Evolutionary conservation across 2,888 invertebrate species (phyloP).

Genomic region (Troides helena): DNA sequence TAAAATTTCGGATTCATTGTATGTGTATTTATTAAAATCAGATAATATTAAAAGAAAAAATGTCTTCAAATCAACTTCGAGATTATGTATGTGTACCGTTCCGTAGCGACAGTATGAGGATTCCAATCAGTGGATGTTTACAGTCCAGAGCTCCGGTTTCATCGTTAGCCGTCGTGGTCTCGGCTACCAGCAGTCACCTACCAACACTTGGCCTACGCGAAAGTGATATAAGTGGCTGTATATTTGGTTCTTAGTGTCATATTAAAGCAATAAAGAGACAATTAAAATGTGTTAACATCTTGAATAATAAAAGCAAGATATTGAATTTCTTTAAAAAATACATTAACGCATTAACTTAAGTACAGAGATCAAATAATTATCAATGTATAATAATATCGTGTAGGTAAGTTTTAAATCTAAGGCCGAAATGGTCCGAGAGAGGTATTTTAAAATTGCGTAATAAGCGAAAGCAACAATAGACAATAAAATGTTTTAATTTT

Average conservation of each 20-base stretch:
- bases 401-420: constrained; percentile 3
- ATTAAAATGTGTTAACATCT: constrained; percentile 11
- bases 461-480: neutral
- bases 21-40: neutral
- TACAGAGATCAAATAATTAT: neutral
- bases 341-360: neutral
- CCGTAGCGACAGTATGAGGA: constrained; percentile 48
- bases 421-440: neutral
- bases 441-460: neutral
- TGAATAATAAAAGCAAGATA: neutral
- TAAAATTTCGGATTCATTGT: neutral
- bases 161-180: constrained; percentile 59
- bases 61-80: constrained; percentile 20
- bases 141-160: constrained; percentile 68
- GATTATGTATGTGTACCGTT: constrained; percentile 27
- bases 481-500: neutral
- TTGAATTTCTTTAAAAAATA: neutral
- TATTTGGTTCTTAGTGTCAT: constrained; percentile 31
- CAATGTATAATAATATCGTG: neutral
- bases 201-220: constrained; percentile 58
- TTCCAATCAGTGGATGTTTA: constrained; percentile 76
- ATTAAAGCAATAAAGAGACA: constrained; percentile 16
- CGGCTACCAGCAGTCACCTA: constrained; percentile 59
- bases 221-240: constrained; percentile 47
- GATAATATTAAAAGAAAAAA: neutral